These are phyloP conservation scores for Agonopterix heracliana DNA, from an alignment of 2,888 invertebrate species.

Conservation along the genomic window DNA sequence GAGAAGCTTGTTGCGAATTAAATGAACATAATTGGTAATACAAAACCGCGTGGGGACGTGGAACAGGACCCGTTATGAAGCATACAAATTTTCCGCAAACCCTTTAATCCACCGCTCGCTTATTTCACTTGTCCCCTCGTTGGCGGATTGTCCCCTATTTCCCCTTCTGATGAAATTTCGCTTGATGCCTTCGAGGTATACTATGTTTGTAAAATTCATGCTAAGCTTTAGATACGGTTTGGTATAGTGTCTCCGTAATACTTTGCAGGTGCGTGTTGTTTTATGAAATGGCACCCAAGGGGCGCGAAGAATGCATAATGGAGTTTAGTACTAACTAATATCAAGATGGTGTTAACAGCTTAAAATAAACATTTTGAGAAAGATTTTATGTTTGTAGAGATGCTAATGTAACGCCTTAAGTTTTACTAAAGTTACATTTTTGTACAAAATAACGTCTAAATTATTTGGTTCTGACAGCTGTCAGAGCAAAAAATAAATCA, in stretches of 20 bases:
- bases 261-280: conserved; percentile 40
- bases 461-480: too few species aligned
- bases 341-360: too few species aligned
- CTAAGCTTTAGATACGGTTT: conserved; percentile 47
- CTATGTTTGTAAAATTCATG: conserved; percentile 47
- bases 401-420: too few species aligned
- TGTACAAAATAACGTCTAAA: too few species aligned
- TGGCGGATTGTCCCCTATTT: conserved; percentile 42
- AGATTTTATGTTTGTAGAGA: too few species aligned
- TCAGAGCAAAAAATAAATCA: too few species aligned
- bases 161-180: conserved; percentile 62
- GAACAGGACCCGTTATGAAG: conserved; percentile 45
- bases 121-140: conserved; percentile 73
- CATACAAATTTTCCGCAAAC: conserved; percentile 71
- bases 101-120: conserved; percentile 70
- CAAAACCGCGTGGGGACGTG: conserved; percentile 58
- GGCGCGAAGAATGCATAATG: conserved; percentile 21
- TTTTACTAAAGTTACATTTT: too few species aligned
- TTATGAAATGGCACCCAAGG: conserved; percentile 35
- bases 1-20: conserved; percentile 53
- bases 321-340: conserved; percentile 13
- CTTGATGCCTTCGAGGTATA: conserved; percentile 44
- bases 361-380: too few species aligned
- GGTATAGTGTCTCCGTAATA: conserved; percentile 26
- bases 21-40: conserved; percentile 73